Percentiles rank a stretch among this genome's conserved stretches.
Evolutionary conservation across 2,797 vertebrate species (phyloP).

Genomic region (Acomys russatus): DNA sequence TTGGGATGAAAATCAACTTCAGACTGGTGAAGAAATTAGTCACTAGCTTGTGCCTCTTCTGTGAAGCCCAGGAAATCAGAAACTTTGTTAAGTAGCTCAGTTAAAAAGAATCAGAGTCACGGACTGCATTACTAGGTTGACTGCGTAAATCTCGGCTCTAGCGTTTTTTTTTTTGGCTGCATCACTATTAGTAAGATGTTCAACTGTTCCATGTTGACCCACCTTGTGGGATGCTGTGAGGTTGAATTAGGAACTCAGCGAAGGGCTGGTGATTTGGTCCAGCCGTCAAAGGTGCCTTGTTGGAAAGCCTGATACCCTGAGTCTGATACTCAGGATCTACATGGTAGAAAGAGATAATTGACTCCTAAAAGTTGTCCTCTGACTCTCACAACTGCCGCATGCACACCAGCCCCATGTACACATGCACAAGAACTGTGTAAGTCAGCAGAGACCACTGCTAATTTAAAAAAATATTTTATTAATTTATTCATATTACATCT

Average conservation of each 20-base stretch:
- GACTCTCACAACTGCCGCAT: background rate
- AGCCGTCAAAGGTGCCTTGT: background rate
- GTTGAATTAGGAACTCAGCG: background rate
- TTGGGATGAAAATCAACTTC: conserved; percentile 15
- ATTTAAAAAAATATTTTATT: background rate
- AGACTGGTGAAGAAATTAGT: background rate
- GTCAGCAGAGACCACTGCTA: background rate
- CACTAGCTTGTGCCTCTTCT: background rate
- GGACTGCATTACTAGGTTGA: background rate
- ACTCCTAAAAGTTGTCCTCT: background rate
- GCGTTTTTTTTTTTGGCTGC: background rate
- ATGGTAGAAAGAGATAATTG: background rate
- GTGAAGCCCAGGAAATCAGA: background rate
- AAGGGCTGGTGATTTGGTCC: background rate
- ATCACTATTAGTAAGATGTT: conserved; percentile 1
- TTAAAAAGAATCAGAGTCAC: background rate
- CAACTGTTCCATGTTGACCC: background rate
- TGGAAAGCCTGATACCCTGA: background rate
- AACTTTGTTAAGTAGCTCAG: background rate
- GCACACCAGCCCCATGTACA: background rate
- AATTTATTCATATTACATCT: too few relatives aligned
- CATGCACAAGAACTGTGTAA: background rate
- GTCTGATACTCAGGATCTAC: background rate
- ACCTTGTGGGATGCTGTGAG: background rate
- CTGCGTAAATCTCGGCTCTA: background rate